A percentile compares a stretch with the other conserved stretches of the same genome.
Evolutionary conservation across 2,888 invertebrate species (phyloP).

Genomic region (Rhingia rostrata): DNA sequence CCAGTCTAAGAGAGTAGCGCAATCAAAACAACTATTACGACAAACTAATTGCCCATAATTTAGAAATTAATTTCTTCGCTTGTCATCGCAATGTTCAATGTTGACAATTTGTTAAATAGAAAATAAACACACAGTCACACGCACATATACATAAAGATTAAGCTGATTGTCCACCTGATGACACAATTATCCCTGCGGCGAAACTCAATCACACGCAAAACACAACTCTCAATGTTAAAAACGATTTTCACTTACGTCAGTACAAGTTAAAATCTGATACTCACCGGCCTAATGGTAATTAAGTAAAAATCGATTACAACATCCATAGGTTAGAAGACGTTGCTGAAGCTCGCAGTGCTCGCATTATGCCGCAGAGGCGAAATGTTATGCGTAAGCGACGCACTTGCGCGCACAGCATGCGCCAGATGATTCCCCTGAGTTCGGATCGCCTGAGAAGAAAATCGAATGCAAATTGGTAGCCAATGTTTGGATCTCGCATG

Average conservation of each 20-base stretch:
- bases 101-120: slow-evolving; percentile 47
- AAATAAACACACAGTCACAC: not conserved
- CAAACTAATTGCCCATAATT: slow-evolving; percentile 53
- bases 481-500: slow-evolving; percentile 24
- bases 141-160: not conserved
- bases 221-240: slow-evolving; percentile 29
- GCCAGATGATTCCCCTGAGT: not conserved
- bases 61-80: slow-evolving; percentile 52
- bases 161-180: slow-evolving; percentile 22
- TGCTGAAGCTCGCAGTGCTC: slow-evolving; percentile 17
- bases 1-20: not conserved
- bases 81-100: slow-evolving; percentile 49
- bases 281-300: slow-evolving; percentile 27
- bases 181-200: slow-evolving; percentile 53
- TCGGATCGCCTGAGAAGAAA: slow-evolving; percentile 10
- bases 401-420: slow-evolving; percentile 17
- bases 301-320: slow-evolving; percentile 59
- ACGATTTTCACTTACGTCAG: slow-evolving; percentile 41
- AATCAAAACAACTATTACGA: slow-evolving; percentile 62
- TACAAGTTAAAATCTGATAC: slow-evolving; percentile 50
- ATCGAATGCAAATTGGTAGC: slow-evolving; percentile 56
- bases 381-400: slow-evolving; percentile 15
- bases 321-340: slow-evolving; percentile 30
- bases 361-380: slow-evolving; percentile 30
- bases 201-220: slow-evolving; percentile 33